phyloP scores from a whole-genome alignment of 2,888 invertebrate species.

The Himalopsyche kuldschensis region DNA sequence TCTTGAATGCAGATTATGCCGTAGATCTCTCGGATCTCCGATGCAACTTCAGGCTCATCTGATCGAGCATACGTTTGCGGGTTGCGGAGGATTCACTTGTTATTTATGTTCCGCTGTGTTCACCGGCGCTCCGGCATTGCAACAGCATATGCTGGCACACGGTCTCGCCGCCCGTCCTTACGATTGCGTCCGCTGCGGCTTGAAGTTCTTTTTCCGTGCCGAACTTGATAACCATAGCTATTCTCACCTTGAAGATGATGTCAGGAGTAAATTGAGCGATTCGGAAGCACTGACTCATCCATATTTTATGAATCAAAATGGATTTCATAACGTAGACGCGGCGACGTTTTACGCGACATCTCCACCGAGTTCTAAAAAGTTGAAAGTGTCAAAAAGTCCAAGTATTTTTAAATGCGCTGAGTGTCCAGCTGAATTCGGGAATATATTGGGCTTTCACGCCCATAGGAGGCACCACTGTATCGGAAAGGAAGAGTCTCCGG shows the following conservation, averaged over 20 bases:
- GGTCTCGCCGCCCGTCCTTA: conserved; percentile 80
- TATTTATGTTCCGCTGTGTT: conserved; percentile 87
- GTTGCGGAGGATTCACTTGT: conserved; percentile 81
- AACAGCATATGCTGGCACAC: conserved; percentile 82
- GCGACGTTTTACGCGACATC: conserved; percentile 25
- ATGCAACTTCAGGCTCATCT: conserved; percentile 84
- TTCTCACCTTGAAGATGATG: conserved; percentile 58
- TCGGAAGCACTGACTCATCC: conserved; percentile 30
- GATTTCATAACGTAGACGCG: conserved; percentile 33
- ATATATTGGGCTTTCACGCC: conserved; percentile 29
- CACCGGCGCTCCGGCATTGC: conserved; percentile 78
- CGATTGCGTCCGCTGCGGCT: conserved; percentile 79
- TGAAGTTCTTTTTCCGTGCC: conserved; percentile 88
- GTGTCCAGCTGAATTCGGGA: conserved; percentile 26
- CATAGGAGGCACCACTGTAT: conserved; percentile 23
- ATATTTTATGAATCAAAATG: conserved; percentile 35
- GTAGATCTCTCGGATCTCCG: conserved; percentile 74
- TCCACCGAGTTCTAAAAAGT: conserved; percentile 30
- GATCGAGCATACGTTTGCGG: conserved; percentile 91
- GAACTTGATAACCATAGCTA: conserved; percentile 86
- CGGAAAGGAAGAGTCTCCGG: conserved; percentile 11
- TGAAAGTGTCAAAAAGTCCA: conserved; percentile 37
- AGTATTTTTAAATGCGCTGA: conserved; percentile 27
- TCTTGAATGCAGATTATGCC: conserved; percentile 79
- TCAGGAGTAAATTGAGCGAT: conserved; percentile 45